Conservation (phyloP, 2,113 vertebrate species). For the Campylomormyrus tamandua region DNA sequence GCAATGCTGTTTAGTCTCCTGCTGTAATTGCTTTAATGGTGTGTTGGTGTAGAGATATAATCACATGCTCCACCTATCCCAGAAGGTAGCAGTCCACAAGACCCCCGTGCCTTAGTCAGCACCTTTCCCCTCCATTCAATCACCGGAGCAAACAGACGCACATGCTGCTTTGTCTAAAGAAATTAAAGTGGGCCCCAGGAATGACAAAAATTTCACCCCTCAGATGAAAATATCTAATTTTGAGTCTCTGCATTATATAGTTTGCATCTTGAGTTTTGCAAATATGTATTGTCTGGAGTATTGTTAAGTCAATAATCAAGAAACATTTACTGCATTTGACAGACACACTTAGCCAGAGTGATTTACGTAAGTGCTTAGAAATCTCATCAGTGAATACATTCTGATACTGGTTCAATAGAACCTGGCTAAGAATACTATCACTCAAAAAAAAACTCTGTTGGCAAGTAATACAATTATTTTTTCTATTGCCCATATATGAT, state of each 20-base stretch:
- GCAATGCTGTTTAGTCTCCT: slow-evolving; percentile 47
- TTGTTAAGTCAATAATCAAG: not conserved
- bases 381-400: no score
- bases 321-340: not conserved
- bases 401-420: no score
- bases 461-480: no score
- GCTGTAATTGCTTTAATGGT: slow-evolving; percentile 68
- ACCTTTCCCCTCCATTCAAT: slow-evolving; percentile 53
- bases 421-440: no score
- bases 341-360: no score
- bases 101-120: slow-evolving; percentile 45
- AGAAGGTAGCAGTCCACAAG: slow-evolving; percentile 55
- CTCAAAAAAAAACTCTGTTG: no score
- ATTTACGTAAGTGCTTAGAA: no score
- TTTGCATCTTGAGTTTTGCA: not conserved
- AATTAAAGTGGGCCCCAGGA: slow-evolving; percentile 43
- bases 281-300: not conserved
- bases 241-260: slow-evolving; percentile 35
- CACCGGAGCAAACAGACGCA: slow-evolving; percentile 39
- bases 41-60: slow-evolving; percentile 67
- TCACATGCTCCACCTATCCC: slow-evolving; percentile 62
- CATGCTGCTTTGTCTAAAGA: slow-evolving; percentile 34
- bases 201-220: slow-evolving; percentile 47
- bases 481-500: not conserved
- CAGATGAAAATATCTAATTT: slow-evolving; percentile 41